phyloP scores from a whole-genome alignment of 2,113 vertebrate genomes.

The Hucho hucho region DNA sequence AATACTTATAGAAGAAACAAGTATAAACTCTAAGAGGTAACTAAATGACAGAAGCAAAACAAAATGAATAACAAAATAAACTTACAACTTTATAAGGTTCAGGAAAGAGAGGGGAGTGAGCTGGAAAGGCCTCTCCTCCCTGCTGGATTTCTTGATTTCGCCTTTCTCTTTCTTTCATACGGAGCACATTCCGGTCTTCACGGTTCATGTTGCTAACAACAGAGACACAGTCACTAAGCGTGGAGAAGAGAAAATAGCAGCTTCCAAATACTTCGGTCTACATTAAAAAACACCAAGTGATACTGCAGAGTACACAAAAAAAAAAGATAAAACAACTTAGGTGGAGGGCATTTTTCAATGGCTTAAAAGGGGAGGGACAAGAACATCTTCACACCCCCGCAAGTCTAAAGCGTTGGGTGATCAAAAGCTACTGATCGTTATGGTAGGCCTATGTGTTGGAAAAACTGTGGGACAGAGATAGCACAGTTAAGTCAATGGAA shows the following conservation, averaged over 20 bases:
- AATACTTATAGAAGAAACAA: constrained; percentile 2
- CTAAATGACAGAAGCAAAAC: constrained; percentile 21
- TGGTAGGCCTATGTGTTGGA: background rate
- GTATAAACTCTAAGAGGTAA: background rate
- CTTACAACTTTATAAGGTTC: constrained; percentile 99
- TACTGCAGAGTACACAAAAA: background rate
- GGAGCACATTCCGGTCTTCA: constrained; percentile 99
- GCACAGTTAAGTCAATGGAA: background rate
- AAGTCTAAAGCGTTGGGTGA: background rate
- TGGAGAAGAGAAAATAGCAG: constrained; percentile 26
- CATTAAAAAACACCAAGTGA: background rate
- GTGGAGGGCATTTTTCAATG: background rate
- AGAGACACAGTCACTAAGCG: constrained; percentile 67
- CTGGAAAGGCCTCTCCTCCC: constrained; percentile 96
- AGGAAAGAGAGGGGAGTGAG: constrained; percentile 96
- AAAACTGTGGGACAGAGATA: background rate
- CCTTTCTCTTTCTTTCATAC: constrained; percentile 92
- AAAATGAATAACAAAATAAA: constrained; percentile 52
- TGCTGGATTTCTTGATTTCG: constrained; percentile 85
- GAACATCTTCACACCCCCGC: background rate
- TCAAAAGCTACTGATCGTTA: background rate
- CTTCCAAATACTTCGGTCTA: constrained; percentile 14
- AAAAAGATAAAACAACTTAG: background rate
- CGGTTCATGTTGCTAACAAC: constrained; percentile 98
- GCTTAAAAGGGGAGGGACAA: background rate